Conservation (phyloP, 2,888 invertebrate species). For the Microctonus hyperodae region DNA sequence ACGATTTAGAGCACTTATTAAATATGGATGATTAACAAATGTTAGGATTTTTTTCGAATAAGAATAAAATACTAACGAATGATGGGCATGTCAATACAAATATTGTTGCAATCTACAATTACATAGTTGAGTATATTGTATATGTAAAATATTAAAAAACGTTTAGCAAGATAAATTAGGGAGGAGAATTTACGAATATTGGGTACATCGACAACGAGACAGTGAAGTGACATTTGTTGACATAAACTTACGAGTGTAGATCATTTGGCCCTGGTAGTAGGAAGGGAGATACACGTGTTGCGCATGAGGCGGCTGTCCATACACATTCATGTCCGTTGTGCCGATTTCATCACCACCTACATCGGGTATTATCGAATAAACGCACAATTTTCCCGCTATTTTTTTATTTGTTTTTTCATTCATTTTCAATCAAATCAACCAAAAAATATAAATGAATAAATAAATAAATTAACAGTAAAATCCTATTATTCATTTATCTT, state of each 20-base stretch:
- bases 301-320: slow-evolving; percentile 77
- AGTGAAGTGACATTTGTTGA: slow-evolving; percentile 48
- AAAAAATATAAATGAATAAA: neutral
- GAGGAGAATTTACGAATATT: slow-evolving; percentile 36
- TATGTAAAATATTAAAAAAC: slow-evolving; percentile 24
- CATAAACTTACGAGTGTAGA: slow-evolving; percentile 78
- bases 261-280: slow-evolving; percentile 81
- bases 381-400: slow-evolving; percentile 17
- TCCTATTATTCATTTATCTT: neutral
- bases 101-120: slow-evolving; percentile 12
- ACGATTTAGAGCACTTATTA: neutral
- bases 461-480: neutral
- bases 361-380: slow-evolving; percentile 39
- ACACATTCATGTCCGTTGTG: slow-evolving; percentile 68
- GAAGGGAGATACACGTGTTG: slow-evolving; percentile 84
- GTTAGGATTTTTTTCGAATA: neutral
- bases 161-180: slow-evolving; percentile 37
- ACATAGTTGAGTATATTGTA: slow-evolving; percentile 15
- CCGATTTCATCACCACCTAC: slow-evolving; percentile 63
- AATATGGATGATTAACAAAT: neutral
- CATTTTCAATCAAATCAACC: slow-evolving; percentile 1
- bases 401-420: slow-evolving; percentile 34
- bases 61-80: neutral
- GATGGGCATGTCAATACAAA: neutral
- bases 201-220: slow-evolving; percentile 42